These are phyloP conservation scores for Vireo altiloquus DNA, from an alignment of 2,113 vertebrate species.

Conservation along the genomic window DNA sequence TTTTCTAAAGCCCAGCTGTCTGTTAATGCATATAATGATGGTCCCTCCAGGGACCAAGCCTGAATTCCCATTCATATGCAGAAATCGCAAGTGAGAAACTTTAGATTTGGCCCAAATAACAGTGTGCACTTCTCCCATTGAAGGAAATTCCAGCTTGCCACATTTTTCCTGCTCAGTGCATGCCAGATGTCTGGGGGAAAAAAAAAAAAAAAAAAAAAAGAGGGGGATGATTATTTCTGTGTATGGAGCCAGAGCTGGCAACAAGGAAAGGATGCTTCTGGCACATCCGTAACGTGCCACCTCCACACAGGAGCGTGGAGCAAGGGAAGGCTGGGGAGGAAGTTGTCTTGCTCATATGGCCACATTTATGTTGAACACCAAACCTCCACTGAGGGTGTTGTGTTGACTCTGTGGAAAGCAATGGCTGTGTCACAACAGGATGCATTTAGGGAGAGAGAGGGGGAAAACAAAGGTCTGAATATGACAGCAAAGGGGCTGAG, in stretches of 20 bases:
- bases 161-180: not conserved
- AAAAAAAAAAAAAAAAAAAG: no score
- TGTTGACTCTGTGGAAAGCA: not conserved
- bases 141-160: constrained; percentile 27
- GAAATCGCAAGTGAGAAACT: constrained; percentile 11
- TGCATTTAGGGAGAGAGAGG: not conserved
- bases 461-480: not conserved
- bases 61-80: constrained; percentile 70
- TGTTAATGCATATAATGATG: constrained; percentile 73
- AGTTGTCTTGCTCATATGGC: not conserved
- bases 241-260: not conserved
- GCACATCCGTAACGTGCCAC: rapidly evolving
- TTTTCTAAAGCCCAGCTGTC: constrained; percentile 77
- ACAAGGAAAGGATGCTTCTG: not conserved
- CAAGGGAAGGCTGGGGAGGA: not conserved
- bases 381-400: rapidly evolving
- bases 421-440: rapidly evolving
- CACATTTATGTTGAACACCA: rapidly evolving
- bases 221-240: not conserved
- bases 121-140: not conserved
- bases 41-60: constrained; percentile 51
- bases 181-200: not conserved
- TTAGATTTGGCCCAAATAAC: constrained; percentile 57
- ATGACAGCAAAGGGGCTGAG: not conserved
- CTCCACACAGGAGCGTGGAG: rapidly evolving